Evolutionary conservation across 2,888 invertebrate species (phyloP), one percentile per base, ranked within the genome.

Genomic region (Lissonota sp.): DNA sequence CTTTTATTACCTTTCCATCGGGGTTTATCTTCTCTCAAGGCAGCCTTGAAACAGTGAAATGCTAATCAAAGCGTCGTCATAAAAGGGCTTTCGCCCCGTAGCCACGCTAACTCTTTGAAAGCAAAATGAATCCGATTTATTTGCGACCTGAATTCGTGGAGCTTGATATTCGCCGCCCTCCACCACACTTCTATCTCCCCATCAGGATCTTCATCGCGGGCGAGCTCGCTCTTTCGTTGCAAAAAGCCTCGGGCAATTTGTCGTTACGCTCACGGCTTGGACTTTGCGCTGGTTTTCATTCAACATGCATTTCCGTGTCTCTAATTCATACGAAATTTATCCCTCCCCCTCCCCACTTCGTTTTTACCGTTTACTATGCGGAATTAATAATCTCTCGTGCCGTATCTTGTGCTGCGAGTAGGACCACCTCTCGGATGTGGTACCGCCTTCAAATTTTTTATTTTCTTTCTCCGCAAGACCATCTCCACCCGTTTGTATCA

Each of bases 301-400:
- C 26, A 26, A 26, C 26, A 83, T 82, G 83, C 85, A 86, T 88
- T 86, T 85, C 85, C 77, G 66, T 84, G 85, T 87, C 86, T 87
- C 85, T 40, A 72, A 57, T 60, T 49, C 57, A 51, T 79, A 79
- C 82, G 14, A 40, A n/a, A 63, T 74, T 60, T 62, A 67, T 58
- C 60, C 42, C 63, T 66, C 49, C 63, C 63, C 49, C 12, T 49
- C 14, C 51, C 44, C 14, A 7, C 8, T 53, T 53, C 14, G 26
- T n/a, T 37, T n/a, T 60, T 66, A 62, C 67, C 51, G 6, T 51
- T 46, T 42, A 55, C 44, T 53, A 37, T 49, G 46, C 26, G 3
- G 78, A 40, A 74, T 78, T 78, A 71, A 78, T 81, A 81, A 81
- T 78, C 78, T 74, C 74, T 44, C 55, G 44, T 40, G 75, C 60